These are phyloP conservation scores for Heteromormyrus szaboi DNA, from an alignment of 2,797 vertebrate species.

Conservation along the genomic window DNA sequence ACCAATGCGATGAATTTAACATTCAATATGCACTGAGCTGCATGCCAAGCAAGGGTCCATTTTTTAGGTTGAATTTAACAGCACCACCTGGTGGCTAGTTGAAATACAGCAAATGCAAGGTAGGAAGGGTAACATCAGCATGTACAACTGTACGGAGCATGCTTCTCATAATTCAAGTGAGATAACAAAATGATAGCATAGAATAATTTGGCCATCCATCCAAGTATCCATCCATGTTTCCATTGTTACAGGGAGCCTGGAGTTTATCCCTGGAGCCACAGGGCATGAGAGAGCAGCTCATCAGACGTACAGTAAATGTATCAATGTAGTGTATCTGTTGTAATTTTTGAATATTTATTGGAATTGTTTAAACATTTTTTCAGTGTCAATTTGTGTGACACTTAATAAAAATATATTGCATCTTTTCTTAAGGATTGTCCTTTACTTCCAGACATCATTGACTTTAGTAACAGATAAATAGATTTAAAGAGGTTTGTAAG, in stretches of 20 bases:
- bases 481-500: neutral
- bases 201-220: neutral
- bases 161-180: neutral
- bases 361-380: neutral
- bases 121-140: neutral
- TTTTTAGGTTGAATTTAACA: neutral
- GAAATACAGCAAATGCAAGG: neutral
- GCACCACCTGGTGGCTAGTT: neutral
- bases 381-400: neutral
- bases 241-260: neutral
- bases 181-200: neutral
- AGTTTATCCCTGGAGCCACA: neutral
- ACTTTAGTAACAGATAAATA: neutral
- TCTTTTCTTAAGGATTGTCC: neutral
- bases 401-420: neutral
- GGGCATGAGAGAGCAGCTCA: neutral
- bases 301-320: neutral
- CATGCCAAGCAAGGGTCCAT: neutral
- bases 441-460: neutral
- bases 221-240: neutral
- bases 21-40: neutral
- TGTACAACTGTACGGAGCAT: neutral
- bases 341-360: neutral
- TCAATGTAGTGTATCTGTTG: neutral
- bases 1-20: neutral